Base-by-base conservation (phyloP, 2,113 vertebrate genomes). In the Microtus oregoni region DNA sequence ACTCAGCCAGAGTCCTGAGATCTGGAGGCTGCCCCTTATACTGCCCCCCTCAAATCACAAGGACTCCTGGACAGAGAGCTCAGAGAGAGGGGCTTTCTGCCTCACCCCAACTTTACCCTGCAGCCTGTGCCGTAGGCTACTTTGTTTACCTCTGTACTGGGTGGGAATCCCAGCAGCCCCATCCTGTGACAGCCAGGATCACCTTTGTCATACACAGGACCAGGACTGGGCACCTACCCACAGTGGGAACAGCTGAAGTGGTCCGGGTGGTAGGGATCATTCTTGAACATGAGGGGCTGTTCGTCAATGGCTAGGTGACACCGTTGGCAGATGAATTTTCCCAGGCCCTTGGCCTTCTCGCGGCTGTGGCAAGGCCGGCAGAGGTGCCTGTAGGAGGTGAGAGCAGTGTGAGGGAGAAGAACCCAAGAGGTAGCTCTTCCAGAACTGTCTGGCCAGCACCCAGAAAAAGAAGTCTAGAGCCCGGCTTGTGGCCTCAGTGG, bases 191-290 rank as follows among this genome's bases (percentile, higher is more conserved):
- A 3, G 30, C 41, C 10, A 17, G 10, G 15, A 35, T 24, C 19
- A 11, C 65, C n/a, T 11, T 4, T 89, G 15, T 55, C 26, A 47
- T 55, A 4, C 7, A 9, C 55, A 24, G 85, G 47, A 67, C 30
- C 30, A 47, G 0, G 0, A 76, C 63, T 1, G 5, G 30, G 15
- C 78, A 98, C 98, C 4, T 97, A 99, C 98, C 98, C 98, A 88
- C 99, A 99, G 96, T 99, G 98, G 78, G 98, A 98, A 92, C 99
- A 99, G 97, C 94, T 99, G 98, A 99, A 99, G 96, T 99, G 99
- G 96, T 99, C 98, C 0, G 98, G 97, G 93, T 99, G 99, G 95
- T 99, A 98, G 50, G 98, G 98, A 7, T 99, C 98, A 1, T 97
- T 99, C 96, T 93, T 97, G 86, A 99, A 99, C 98, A 99, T 98